Percentiles rank a stretch among this genome's conserved stretches.
phyloP scores from a whole-genome alignment of 23 tunicate genomes.

The Halocynthia roretzi region DNA sequence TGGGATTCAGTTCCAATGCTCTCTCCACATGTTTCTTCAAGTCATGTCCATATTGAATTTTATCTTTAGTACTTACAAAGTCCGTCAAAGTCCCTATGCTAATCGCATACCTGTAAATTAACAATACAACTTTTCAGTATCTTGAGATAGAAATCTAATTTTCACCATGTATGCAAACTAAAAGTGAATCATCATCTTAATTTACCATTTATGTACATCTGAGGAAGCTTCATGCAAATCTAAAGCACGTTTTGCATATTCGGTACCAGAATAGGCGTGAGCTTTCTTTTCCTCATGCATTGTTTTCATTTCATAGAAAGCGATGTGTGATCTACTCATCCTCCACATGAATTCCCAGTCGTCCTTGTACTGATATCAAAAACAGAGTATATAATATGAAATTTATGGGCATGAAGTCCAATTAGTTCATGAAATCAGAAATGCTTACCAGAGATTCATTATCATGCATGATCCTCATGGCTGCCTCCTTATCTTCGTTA shows the following conservation, averaged over 20 bases:
- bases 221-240: constrained; percentile 36
- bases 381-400: background rate
- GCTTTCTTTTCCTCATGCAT: constrained; percentile 33
- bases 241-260: constrained; percentile 56
- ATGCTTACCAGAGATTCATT: constrained; percentile 47
- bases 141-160: no score
- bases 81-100: constrained; percentile 63
- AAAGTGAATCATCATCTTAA: background rate
- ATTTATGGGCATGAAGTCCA: no score
- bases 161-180: background rate
- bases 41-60: constrained; percentile 53
- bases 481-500: constrained; percentile 68
- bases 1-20: constrained; percentile 55
- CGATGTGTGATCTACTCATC: constrained; percentile 62
- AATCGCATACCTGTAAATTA: constrained; percentile 58
- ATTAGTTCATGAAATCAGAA: background rate
- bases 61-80: constrained; percentile 74
- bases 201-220: constrained; percentile 83
- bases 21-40: constrained; percentile 59
- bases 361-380: constrained; percentile 31
- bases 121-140: no score
- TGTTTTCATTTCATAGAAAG: constrained; percentile 34
- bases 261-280: constrained; percentile 61
- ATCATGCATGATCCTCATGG: constrained; percentile 64
- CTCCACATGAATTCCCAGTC: constrained; percentile 76